Evolutionary conservation across 2,888 invertebrate species (phyloP).

Genomic region (Sinopyrophorus schimmeli): DNA sequence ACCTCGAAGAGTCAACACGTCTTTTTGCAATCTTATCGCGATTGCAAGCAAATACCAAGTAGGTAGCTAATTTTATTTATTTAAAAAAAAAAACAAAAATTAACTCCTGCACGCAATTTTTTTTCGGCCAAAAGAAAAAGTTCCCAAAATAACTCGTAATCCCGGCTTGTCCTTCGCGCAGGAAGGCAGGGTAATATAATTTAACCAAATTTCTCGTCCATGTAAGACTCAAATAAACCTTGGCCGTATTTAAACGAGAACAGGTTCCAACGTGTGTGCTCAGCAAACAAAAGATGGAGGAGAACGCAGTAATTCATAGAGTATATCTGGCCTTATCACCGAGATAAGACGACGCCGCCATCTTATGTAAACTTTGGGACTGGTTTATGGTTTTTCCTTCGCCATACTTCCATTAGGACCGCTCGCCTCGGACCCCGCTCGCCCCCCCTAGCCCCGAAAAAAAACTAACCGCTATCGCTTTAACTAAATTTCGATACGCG

Average conservation of each 20-base stretch:
- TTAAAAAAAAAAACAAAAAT: too few species aligned
- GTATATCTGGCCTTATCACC: conserved; percentile 35
- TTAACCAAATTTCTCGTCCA: conserved; percentile 26
- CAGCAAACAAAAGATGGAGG: conserved; percentile 41
- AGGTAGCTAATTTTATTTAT: too few species aligned
- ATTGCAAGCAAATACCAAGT: too few species aligned
- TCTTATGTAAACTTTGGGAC: conserved; percentile 36
- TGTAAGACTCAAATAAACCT: conserved; percentile 38
- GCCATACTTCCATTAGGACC: conserved; percentile 24
- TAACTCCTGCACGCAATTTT: too few species aligned
- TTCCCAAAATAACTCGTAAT: too few species aligned
- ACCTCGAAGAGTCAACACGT: too few species aligned
- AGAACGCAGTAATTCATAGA: conserved; percentile 42
- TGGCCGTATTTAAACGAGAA: conserved; percentile 43
- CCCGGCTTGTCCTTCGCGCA: too few species aligned
- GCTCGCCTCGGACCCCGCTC: conserved; percentile 19
- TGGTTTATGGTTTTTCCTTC: conserved; percentile 34
- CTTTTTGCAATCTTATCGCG: too few species aligned
- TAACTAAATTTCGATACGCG: conserved; percentile 11
- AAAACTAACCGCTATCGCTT: too few species aligned
- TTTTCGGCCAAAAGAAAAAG: too few species aligned
- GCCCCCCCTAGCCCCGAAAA: too few species aligned
- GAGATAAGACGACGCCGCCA: conserved; percentile 41
- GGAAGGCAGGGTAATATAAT: too few species aligned
- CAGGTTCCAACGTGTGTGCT: conserved; percentile 38